phyloP scores from a whole-genome alignment of 1,140 invertebrate species.

The Drosophila truncata region DNA sequence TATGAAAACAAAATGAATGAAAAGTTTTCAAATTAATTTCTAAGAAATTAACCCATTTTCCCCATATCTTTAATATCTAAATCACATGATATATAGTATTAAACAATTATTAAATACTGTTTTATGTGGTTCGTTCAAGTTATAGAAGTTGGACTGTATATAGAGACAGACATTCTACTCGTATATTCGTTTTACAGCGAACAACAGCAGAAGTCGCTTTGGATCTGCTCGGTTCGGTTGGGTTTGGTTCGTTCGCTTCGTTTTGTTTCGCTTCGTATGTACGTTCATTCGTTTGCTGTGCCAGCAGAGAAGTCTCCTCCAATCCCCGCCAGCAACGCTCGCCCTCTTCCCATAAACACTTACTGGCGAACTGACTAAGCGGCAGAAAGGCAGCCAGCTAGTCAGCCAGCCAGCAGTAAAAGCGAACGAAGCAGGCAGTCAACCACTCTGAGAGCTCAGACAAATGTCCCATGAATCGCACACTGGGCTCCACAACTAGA shows the following conservation, averaged over 20 bases:
- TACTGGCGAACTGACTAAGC: slow-evolving; percentile 37
- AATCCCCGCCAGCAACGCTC: slow-evolving; percentile 9
- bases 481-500: slow-evolving; percentile 26
- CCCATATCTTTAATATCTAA: no score
- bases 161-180: slow-evolving; percentile 27
- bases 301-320: slow-evolving; percentile 44
- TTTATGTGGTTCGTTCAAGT: neutral
- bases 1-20: neutral
- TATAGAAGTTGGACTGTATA: slow-evolving; percentile 26
- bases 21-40: no score
- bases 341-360: slow-evolving; percentile 30
- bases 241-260: slow-evolving; percentile 36
- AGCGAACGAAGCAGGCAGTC: slow-evolving; percentile 48
- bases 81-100: no score
- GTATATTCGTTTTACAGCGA: slow-evolving; percentile 16
- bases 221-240: slow-evolving; percentile 42
- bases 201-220: slow-evolving; percentile 49
- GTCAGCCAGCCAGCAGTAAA: slow-evolving; percentile 51
- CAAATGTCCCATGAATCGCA: slow-evolving; percentile 63
- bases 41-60: no score
- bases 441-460: slow-evolving; percentile 61
- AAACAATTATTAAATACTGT: neutral
- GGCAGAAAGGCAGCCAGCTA: slow-evolving; percentile 12
- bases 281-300: slow-evolving; percentile 32
- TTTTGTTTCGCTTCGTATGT: slow-evolving; percentile 19